A percentile compares a stretch with the other conserved stretches of the same genome.
Conservation (phyloP, 2,888 invertebrate species). For the Macrophya alboannulata region DNA sequence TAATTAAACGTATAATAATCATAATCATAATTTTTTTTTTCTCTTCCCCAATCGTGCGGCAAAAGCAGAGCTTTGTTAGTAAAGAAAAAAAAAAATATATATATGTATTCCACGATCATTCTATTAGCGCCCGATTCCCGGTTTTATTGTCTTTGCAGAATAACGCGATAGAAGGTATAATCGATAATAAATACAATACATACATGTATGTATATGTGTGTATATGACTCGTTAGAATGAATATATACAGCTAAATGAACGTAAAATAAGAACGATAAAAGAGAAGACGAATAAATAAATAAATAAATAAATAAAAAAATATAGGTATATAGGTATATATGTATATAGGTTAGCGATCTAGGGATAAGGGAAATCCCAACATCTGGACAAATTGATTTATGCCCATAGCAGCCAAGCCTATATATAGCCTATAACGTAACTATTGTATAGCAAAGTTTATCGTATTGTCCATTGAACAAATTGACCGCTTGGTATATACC, state of each 20-base stretch:
- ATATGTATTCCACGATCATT: constrained; percentile 39
- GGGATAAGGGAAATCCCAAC: constrained; percentile 51
- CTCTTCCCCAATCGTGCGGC: background rate
- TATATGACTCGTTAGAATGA: background rate
- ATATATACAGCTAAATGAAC: background rate
- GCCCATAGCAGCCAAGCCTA: constrained; percentile 61
- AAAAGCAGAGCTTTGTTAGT: constrained; percentile 59
- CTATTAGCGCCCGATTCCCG: background rate
- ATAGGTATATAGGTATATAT: background rate
- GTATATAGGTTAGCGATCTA: background rate
- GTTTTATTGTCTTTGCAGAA: background rate
- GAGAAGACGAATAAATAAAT: too few relatives aligned
- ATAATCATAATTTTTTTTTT: background rate
- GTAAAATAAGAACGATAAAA: too few relatives aligned
- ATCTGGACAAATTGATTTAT: constrained; percentile 73
- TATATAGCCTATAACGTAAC: constrained; percentile 62
- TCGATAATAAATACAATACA: constrained; percentile 1
- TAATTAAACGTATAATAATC: constrained; percentile 64
- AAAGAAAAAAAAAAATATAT: constrained; percentile 57
- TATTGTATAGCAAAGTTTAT: constrained; percentile 62
- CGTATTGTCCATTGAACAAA: constrained; percentile 73
- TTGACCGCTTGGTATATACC: constrained; percentile 71
- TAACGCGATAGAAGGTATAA: background rate
- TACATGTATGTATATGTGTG: background rate
- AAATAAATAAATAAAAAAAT: too few relatives aligned